Percentiles rank a stretch among this genome's conserved stretches.
Conservation (phyloP, 2,113 vertebrate genomes). For the Arenaria interpres region DNA sequence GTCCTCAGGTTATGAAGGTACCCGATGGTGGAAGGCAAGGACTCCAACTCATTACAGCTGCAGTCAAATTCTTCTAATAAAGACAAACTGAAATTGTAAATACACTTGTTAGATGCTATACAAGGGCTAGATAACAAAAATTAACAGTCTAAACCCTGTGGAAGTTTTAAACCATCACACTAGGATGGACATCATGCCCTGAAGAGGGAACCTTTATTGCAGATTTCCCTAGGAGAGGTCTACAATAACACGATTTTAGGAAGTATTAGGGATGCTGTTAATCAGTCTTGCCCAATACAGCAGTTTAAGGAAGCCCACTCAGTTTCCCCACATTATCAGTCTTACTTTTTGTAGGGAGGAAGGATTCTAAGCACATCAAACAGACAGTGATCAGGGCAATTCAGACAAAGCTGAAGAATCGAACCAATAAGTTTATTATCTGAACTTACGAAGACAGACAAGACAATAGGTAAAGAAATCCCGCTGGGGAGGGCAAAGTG, state of each 20-base stretch:
- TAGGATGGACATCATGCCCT: too few species aligned
- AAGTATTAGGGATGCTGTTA: background rate
- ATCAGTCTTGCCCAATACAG: background rate
- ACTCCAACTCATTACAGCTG: conserved; percentile 97
- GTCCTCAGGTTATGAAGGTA: conserved; percentile 94
- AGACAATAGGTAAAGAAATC: background rate
- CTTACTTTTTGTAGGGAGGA: background rate
- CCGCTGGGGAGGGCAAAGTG: background rate
- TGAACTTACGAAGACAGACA: background rate
- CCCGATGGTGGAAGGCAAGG: conserved; percentile 90
- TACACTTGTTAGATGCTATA: background rate
- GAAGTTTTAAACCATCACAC: background rate
- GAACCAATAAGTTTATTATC: background rate
- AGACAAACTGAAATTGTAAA: conserved; percentile 85
- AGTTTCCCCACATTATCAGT: background rate
- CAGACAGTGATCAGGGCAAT: background rate
- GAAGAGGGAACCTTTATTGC: background rate
- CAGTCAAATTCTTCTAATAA: conserved; percentile 97
- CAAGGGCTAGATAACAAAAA: background rate
- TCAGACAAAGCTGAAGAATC: background rate
- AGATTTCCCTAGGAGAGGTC: background rate
- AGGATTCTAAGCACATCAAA: background rate
- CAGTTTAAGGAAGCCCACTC: background rate
- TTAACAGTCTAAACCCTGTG: background rate
- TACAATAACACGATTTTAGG: fast-evolving